phyloP scores from a whole-genome alignment of 2,797 vertebrate species.

The Mormyrops attenuatus region DNA sequence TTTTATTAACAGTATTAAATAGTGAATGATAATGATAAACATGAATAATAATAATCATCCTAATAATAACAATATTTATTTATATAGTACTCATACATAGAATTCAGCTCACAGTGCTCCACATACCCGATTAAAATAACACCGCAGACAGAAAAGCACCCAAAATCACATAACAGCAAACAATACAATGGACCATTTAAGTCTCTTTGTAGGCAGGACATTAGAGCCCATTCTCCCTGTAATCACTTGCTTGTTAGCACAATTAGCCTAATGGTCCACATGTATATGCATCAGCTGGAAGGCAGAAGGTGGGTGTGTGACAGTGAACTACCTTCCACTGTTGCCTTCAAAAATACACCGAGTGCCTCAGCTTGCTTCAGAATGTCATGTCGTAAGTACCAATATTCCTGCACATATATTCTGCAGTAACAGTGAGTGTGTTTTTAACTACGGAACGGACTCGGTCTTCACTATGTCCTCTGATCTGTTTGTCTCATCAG shows the following conservation, averaged over 20 bases:
- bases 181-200: background rate
- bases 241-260: background rate
- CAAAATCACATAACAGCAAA: background rate
- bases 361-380: background rate
- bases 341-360: background rate
- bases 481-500: slow-evolving; percentile 45
- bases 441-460: slow-evolving; percentile 36
- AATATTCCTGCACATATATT: background rate
- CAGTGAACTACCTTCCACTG: background rate
- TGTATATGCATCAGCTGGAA: background rate
- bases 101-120: background rate
- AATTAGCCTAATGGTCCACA: background rate
- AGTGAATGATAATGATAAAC: background rate
- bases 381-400: background rate
- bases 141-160: background rate
- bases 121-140: background rate
- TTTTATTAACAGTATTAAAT: background rate
- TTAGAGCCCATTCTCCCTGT: background rate
- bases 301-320: background rate
- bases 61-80: background rate
- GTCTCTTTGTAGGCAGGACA: background rate
- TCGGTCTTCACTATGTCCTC: slow-evolving; percentile 33
- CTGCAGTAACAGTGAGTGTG: background rate
- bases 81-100: background rate
- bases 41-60: background rate